A percentile compares a stretch with the other conserved stretches of the same genome.
Conservation (phyloP, 2,888 invertebrate genomes). For the Hybos culiciformis region DNA sequence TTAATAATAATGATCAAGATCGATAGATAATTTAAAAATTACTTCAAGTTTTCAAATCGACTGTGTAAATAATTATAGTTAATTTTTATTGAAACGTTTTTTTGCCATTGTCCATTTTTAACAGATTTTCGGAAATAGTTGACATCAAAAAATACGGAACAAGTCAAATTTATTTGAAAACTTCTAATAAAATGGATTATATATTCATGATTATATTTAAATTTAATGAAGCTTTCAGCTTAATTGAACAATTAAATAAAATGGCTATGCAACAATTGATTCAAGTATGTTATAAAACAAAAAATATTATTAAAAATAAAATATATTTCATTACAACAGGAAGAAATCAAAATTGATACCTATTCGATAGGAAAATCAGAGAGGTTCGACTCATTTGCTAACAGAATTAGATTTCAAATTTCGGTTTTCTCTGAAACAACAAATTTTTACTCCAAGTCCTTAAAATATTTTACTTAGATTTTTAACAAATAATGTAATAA, state of each 20-base stretch:
- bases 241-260: slow-evolving; percentile 93
- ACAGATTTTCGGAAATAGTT: slow-evolving; percentile 58
- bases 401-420: too few relatives aligned
- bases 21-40: too few relatives aligned
- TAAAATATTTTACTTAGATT: too few relatives aligned
- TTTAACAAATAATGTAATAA: too few relatives aligned
- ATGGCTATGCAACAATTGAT: slow-evolving; percentile 81
- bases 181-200: slow-evolving; percentile 67
- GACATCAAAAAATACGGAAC: slow-evolving; percentile 70
- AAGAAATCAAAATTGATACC: too few relatives aligned
- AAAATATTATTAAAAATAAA: slow-evolving; percentile 1
- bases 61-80: neutral
- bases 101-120: neutral
- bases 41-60: too few relatives aligned
- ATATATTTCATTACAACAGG: slow-evolving; percentile 3
- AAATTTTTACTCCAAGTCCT: too few relatives aligned
- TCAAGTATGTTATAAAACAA: slow-evolving; percentile 18
- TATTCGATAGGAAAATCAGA: too few relatives aligned
- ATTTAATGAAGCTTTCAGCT: slow-evolving; percentile 73
- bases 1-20: too few relatives aligned
- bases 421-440: too few relatives aligned
- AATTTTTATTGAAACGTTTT: neutral
- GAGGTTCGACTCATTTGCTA: too few relatives aligned
- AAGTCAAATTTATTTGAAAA: slow-evolving; percentile 64
- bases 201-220: slow-evolving; percentile 85